These are phyloP conservation scores for Drosophila ohnishii DNA, from an alignment of 1,140 invertebrate genomes.

Conservation along the genomic window DNA sequence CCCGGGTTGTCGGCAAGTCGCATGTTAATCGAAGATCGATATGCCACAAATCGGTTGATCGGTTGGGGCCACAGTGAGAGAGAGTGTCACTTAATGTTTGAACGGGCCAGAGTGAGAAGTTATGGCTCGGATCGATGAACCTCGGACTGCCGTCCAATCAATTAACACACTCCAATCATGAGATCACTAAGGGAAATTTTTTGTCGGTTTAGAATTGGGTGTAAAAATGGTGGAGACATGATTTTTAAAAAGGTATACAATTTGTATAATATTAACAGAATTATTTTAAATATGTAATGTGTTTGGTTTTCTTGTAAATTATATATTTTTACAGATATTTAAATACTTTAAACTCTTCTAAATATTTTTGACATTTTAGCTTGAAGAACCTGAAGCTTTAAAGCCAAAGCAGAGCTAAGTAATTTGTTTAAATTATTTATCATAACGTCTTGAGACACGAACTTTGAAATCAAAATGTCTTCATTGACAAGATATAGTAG, in stretches of 20 bases:
- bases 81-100: conserved; percentile 56
- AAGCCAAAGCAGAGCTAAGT: neutral
- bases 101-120: conserved; percentile 28
- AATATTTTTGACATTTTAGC: neutral
- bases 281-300: neutral
- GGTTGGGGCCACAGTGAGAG: conserved; percentile 16
- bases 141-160: conserved; percentile 37
- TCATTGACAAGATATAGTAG: neutral
- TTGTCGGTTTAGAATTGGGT: conserved; percentile 1
- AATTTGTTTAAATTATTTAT: neutral
- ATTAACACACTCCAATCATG: conserved; percentile 41
- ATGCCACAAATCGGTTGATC: conserved; percentile 27
- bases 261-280: neutral
- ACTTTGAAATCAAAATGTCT: neutral
- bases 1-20: conserved; percentile 47
- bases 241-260: neutral
- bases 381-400: too few species aligned
- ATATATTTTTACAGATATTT: neutral
- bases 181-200: conserved; percentile 41
- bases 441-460: neutral
- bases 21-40: conserved; percentile 55
- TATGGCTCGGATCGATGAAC: conserved; percentile 43
- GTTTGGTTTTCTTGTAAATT: neutral
- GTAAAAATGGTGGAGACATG: conserved; percentile 7
- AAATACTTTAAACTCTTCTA: neutral